Evolutionary conservation across 2,113 vertebrate genomes (phyloP).

Genomic region (Entomyzon cyanotis): DNA sequence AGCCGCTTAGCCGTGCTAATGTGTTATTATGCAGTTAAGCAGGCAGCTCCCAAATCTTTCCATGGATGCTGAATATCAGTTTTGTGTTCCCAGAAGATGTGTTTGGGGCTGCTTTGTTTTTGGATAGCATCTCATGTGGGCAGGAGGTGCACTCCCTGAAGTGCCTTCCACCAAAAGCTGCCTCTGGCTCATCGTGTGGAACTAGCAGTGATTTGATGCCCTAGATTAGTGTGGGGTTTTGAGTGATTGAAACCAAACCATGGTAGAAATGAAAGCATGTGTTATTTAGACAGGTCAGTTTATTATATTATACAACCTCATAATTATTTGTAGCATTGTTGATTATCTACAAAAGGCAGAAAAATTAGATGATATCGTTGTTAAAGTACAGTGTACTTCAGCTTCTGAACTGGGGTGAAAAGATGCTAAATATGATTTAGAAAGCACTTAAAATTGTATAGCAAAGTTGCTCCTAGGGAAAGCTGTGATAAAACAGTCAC

Average conservation of each 20-base stretch:
- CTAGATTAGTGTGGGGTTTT: not conserved
- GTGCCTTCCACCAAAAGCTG: not conserved
- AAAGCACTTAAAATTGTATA: not conserved
- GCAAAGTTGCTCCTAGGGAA: not conserved
- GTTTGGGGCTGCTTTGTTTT: rapidly evolving
- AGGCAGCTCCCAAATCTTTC: not conserved
- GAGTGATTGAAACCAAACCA: not conserved
- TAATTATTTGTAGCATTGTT: not conserved
- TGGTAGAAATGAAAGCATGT: not conserved
- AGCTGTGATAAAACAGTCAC: not conserved
- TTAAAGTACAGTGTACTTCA: not conserved
- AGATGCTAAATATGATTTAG: not conserved
- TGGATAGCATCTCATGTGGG: not conserved
- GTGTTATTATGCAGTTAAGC: not conserved
- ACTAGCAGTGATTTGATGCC: not conserved
- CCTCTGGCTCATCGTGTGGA: rapidly evolving
- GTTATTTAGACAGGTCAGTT: not conserved
- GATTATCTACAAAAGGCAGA: not conserved
- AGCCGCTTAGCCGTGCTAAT: rapidly evolving
- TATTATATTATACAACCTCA: not conserved
- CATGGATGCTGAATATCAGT: not conserved
- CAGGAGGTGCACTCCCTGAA: not conserved
- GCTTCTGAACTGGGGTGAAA: not conserved
- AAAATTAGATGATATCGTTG: not conserved
- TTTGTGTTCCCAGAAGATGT: not conserved